phyloP scores from a whole-genome alignment of 2,888 invertebrate species.

The Dugesia japonica region DNA sequence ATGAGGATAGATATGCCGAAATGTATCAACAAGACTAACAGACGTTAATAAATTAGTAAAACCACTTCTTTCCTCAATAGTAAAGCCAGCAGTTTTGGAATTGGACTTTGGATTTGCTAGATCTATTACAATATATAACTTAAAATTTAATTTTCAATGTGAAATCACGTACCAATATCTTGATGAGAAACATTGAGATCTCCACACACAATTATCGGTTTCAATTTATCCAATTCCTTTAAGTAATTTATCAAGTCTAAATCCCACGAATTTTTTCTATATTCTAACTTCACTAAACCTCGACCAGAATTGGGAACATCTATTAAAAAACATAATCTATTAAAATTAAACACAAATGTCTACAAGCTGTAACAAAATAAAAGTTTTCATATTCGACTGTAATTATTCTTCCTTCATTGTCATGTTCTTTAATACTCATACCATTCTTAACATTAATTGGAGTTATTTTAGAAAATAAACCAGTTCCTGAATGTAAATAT shows the following conservation, averaged over 20 bases:
- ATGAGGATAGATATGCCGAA: conserved; percentile 69
- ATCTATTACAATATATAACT: conserved; percentile 54
- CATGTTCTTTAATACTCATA: conserved; percentile 54
- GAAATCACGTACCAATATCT: conserved; percentile 61
- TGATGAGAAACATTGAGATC: conserved; percentile 92
- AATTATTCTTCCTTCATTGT: conserved; percentile 64
- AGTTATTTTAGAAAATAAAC: conserved; percentile 64
- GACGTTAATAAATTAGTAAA: conserved; percentile 66
- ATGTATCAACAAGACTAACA: conserved; percentile 69
- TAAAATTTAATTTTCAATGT: not conserved
- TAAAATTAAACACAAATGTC: conserved; percentile 41
- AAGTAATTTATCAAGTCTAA: conserved; percentile 63
- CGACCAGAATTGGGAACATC: conserved; percentile 86
- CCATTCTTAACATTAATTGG: conserved; percentile 70
- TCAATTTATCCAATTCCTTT: conserved; percentile 63
- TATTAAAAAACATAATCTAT: conserved; percentile 38
- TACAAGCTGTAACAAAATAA: conserved; percentile 67
- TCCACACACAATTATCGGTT: conserved; percentile 82
- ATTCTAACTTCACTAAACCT: conserved; percentile 67
- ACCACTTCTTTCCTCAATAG: conserved; percentile 74
- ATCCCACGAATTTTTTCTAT: conserved; percentile 72
- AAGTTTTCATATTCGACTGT: conserved; percentile 82
- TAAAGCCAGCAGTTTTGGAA: conserved; percentile 71
- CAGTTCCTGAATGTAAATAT: conserved; percentile 51
- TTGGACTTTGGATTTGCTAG: conserved; percentile 82